Percentiles rank a stretch among this genome's conserved stretches.
Conservation (phyloP, 2,113 vertebrate species). For the Cyprinodon brontotheroides region DNA sequence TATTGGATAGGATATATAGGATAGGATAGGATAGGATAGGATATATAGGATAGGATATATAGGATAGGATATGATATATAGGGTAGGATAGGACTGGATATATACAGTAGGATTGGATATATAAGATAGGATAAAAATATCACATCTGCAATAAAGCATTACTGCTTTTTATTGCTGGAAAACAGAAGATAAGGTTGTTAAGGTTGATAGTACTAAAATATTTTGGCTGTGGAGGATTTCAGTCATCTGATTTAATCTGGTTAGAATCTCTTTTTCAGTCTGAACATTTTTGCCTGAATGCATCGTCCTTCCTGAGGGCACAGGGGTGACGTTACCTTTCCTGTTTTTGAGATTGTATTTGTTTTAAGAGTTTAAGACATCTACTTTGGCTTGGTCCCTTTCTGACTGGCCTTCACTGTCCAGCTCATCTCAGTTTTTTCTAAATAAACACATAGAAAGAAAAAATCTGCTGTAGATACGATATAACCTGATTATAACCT, state of each 20-base stretch:
- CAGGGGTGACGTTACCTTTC: background rate
- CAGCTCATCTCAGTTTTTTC: background rate
- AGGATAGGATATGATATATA: too few species aligned
- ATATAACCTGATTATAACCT: too few species aligned
- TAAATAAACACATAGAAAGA: background rate
- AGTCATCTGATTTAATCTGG: background rate
- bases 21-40: too few species aligned
- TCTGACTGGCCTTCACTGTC: background rate
- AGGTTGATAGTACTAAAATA: background rate
- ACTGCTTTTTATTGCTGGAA: too few species aligned
- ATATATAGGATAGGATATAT: too few species aligned
- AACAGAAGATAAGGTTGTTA: too few species aligned
- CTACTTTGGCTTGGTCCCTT: background rate
- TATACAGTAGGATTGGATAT: too few species aligned
- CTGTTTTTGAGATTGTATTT: background rate
- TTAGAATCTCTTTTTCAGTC: background rate
- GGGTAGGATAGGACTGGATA: too few species aligned
- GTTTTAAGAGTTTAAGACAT: background rate
- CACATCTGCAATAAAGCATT: too few species aligned
- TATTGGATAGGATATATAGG: too few species aligned
- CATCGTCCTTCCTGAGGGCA: background rate
- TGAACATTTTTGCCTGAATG: background rate
- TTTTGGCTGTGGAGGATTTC: background rate
- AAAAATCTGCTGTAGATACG: background rate
- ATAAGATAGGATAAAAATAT: too few species aligned